Base-by-base conservation (phyloP, 1,140 invertebrate species). In the Drosophila nikananu region DNA sequence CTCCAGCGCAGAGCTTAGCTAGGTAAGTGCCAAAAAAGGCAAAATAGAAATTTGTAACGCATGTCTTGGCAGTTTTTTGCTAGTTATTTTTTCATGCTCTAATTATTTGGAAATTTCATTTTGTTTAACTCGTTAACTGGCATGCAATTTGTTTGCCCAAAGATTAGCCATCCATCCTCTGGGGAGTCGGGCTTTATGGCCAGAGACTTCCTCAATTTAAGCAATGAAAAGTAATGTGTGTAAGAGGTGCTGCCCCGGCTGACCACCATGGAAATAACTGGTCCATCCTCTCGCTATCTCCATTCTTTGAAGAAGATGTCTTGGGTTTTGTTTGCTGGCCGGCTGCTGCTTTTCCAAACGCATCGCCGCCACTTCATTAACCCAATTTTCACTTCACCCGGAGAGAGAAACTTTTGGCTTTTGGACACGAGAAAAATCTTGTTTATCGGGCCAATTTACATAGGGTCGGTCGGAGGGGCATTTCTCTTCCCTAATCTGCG, bases 11-110 rank as follows among this genome's bases (percentile, higher is more conserved):
- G 51, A 54, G 51, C 52, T 21, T 54, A 21, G 52, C 30, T 55
- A 39, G 54, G 54, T 57, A 57, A 57, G 54, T 81, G 84, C 86
- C 84, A 84, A 89, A 89, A 89, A 89, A 72, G 84, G 84, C 78
- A 74, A 67, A 86, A 89, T 90, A 89, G 86, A 89, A 90, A 90
- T 90, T 90, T 77, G 51, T 19, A 21, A 71, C 62, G 72, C 70
- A 67, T 71, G 72, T 66, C 51, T 65, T 65, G 76, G 80, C 72
- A 80, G 78, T 51, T 52, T 52, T 52, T 84, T 60, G 84, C 84
- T 76, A 68, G 89, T 89, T 82, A 90, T 90, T 89, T 90, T 89
- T 90, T 89, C 86, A 89, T 79, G 86, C 86, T 89, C 86, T 89
- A 89, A 89, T 89, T 89, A 89, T 89, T 89, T 89, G 86, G 86